Evolutionary conservation across 2,797 vertebrate genomes (phyloP), one percentile per base, ranked within the genome.

Genomic region (Clarias fuscus): DNA sequence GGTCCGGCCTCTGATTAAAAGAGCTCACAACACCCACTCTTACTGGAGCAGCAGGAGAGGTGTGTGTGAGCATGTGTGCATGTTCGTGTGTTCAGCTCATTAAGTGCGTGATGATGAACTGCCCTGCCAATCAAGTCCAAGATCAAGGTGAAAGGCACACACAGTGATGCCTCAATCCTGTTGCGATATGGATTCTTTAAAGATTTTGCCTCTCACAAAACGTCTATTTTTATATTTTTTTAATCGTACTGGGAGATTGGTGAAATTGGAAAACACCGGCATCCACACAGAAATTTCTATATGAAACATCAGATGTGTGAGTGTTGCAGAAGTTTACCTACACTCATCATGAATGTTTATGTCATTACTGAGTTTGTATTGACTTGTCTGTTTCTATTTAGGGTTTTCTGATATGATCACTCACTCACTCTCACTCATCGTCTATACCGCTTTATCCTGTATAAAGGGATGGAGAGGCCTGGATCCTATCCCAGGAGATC

Each of bases 1-100:
- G 20, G 73, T 88, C 72, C 84, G 67, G 84, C 61, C 79, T 77
- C 80, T 88, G 89, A 90, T 90, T 90, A 90, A 90, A 90, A 85
- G 78, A 85, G 58, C 87, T 68, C 37, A 15, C 84, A 87, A 80
- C 86, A 84, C 88, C 86, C 24, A 20, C 78, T 79, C 86, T 84
- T 85, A 80, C 40, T 59, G 20, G 67, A 88, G 37, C 88, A 64
- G 82, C 48, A 15, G 89, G 86, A 80, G 86, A 6, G 11, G 62
- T 56, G 24, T 68, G 77, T 75, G 70, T 80, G 84, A 59, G 70
- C 76, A 22, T 59, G 20, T 73, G 78, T 24, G 33, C 15, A 14
- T 2, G 27, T 71, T 24, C 7, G 24, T 86, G 71, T 75, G 40
- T 82, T 62, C 67, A 56, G 56, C 82, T 88, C 85, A 88, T 89